Percentiles rank a stretch among this genome's conserved stretches.
Evolutionary conservation across 2,797 vertebrate genomes (phyloP).

Genomic region (Hemitrygon akajei): DNA sequence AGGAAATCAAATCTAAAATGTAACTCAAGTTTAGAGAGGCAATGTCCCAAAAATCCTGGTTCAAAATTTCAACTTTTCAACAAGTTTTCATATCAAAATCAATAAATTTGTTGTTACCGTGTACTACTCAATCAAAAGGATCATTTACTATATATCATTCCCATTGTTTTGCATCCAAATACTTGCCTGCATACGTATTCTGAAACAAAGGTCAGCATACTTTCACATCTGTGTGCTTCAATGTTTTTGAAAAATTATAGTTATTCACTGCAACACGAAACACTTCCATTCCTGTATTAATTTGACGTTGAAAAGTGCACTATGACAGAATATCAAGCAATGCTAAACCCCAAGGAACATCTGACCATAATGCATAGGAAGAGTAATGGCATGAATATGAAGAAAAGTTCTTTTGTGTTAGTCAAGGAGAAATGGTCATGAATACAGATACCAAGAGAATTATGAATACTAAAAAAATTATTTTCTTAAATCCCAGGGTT

Average conservation of each 20-base stretch:
- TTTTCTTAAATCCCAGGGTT: neutral
- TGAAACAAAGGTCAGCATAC: neutral
- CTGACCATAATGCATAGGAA: slow-evolving; percentile 47
- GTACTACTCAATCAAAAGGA: neutral
- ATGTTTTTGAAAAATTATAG: slow-evolving; percentile 25
- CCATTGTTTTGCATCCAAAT: neutral
- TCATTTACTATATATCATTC: neutral
- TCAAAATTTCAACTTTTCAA: neutral
- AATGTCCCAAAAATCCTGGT: neutral
- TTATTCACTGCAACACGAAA: slow-evolving; percentile 34
- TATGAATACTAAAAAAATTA: slow-evolving; percentile 34
- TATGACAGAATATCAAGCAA: slow-evolving; percentile 53
- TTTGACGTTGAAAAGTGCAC: slow-evolving; percentile 54
- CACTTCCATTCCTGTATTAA: slow-evolving; percentile 58
- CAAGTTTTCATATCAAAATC: slow-evolving; percentile 9
- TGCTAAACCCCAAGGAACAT: slow-evolving; percentile 51
- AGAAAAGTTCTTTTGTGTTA: slow-evolving; percentile 39
- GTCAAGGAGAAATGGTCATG: slow-evolving; percentile 48
- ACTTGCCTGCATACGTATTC: neutral
- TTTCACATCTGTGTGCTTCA: neutral
- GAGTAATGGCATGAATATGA: slow-evolving; percentile 47
- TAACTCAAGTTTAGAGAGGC: neutral
- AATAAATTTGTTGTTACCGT: neutral
- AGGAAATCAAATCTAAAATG: neutral
- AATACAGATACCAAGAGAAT: slow-evolving; percentile 44